phyloP scores from a whole-genome alignment of 1,140 invertebrate genomes.

The Procambarus clarkii region DNA sequence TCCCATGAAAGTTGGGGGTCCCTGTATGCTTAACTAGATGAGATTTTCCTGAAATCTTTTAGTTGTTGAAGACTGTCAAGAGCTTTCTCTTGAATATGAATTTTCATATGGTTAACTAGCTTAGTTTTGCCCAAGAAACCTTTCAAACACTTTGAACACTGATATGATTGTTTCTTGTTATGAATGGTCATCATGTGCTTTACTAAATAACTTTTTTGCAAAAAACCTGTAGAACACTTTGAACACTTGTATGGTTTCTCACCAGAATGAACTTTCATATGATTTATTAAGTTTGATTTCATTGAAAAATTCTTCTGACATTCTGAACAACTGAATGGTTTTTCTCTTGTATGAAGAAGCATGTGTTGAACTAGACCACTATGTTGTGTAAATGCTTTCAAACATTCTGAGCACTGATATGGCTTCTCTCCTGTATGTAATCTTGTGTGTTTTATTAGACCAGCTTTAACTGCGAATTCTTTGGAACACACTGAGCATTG shows the following conservation, averaged over 20 bases:
- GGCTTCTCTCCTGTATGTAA: constrained; percentile 6
- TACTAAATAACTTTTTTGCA: neutral
- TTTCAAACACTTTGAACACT: neutral
- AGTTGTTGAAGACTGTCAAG: neutral
- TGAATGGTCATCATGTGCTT: neutral
- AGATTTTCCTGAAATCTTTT: neutral
- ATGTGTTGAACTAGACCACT: neutral
- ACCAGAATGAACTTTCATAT: constrained; percentile 11
- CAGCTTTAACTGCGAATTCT: neutral
- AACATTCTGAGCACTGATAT: neutral
- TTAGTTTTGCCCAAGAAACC: neutral
- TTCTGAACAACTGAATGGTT: neutral
- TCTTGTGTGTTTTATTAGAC: neutral
- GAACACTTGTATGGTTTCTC: constrained; percentile 10
- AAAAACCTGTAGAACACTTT: neutral
- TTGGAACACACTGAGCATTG: neutral
- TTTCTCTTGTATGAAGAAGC: constrained; percentile 1
- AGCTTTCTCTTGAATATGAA: neutral
- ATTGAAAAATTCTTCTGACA: neutral
- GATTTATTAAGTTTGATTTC: neutral
- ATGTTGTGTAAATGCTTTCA: neutral
- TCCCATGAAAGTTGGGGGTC: no score
- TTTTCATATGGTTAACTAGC: neutral
- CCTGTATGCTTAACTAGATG: no score
- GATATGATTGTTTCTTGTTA: neutral